Evolutionary conservation across 2,797 vertebrate species (phyloP).

Genomic region (Cephalopachus bancanus): DNA sequence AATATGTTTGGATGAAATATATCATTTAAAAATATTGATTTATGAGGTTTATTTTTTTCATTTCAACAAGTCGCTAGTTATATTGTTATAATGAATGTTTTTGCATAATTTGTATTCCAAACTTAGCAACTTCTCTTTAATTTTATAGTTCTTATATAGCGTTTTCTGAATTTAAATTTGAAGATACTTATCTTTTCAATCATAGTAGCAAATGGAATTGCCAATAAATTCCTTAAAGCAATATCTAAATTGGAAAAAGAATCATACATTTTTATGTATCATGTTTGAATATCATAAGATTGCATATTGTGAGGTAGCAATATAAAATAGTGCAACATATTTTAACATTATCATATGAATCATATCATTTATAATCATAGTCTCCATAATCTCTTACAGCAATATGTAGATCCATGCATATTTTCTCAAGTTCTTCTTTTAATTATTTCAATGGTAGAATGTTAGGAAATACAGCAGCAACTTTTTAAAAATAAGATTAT

Average conservation of each 20-base stretch:
- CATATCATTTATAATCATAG: background rate
- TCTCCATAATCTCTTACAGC: background rate
- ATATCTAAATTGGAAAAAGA: background rate
- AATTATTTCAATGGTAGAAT: background rate
- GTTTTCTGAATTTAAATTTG: conserved; percentile 27
- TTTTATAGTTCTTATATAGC: background rate
- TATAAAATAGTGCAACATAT: background rate
- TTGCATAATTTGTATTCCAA: background rate
- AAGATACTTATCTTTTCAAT: conserved; percentile 14
- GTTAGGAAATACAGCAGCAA: background rate
- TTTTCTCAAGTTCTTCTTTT: background rate
- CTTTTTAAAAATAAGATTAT: background rate
- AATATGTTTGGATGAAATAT: background rate
- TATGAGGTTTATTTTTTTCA: conserved; percentile 27
- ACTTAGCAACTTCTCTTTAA: background rate
- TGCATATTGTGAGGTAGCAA: background rate
- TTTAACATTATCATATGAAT: background rate
- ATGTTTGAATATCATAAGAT: background rate
- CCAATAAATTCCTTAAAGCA: background rate
- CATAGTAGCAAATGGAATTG: background rate
- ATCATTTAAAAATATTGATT: background rate
- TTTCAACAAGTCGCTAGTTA: background rate
- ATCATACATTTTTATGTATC: background rate
- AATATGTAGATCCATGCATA: background rate
- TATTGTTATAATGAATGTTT: background rate